phyloP scores from a whole-genome alignment of 1,140 invertebrate species.

The Saccostrea glomerata region DNA sequence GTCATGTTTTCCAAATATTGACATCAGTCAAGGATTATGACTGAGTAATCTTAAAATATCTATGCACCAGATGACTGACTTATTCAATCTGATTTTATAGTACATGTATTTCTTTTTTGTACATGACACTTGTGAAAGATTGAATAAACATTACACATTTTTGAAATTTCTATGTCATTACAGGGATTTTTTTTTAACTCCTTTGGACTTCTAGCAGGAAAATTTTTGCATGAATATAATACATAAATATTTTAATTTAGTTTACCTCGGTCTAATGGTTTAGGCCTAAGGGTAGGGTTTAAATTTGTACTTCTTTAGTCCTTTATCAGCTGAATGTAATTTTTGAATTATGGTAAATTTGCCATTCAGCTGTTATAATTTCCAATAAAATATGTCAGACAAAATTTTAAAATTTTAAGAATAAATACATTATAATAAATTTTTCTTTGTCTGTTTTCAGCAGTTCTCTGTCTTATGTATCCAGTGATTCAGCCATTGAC shows the following conservation, averaged over 20 bases:
- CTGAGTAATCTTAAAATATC: not conserved
- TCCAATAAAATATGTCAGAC: not conserved
- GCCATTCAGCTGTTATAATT: not conserved
- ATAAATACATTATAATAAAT: not conserved
- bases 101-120: no score
- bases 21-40: not conserved
- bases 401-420: not conserved
- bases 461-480: constrained; percentile 68
- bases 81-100: no score
- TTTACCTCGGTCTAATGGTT: not conserved
- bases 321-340: not conserved
- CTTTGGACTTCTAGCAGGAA: not conserved
- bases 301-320: not conserved
- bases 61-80: not conserved
- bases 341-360: not conserved
- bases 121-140: no score
- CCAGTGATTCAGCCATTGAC: constrained; percentile 73
- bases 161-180: no score
- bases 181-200: no score
- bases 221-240: not conserved
- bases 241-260: not conserved
- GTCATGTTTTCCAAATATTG: not conserved
- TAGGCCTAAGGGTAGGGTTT: not conserved
- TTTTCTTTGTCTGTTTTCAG: constrained; percentile 46
- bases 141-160: no score